Base-by-base conservation (phyloP, 1,140 invertebrate species). In the Zophobas atratus region DNA sequence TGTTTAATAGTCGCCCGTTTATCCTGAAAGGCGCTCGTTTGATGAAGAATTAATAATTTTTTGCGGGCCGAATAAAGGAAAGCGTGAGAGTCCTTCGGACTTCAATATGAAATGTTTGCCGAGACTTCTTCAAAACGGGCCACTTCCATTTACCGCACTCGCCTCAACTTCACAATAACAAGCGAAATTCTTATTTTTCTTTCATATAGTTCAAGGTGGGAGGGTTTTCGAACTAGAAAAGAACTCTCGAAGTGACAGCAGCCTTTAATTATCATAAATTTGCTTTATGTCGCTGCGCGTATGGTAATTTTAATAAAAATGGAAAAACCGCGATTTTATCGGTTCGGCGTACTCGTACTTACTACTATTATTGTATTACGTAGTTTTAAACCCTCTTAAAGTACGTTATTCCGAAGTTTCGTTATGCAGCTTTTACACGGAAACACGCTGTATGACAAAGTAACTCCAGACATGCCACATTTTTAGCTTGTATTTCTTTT, bases 371-470 rank as follows among this genome's bases (percentile, higher is more conserved):
- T 67, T 67, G 39, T 67, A 55, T 55, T 55, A 55, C 53, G 49
- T 20, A 67, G 32, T 67, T 67, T 67, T 67, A 43, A 41, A 46
- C 39, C 20, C 1, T 48, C 60, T 51, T 4, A 51, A 41, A 43
- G 38, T 67, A 43, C 39, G 43, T 67, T 67, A 67, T 67, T 67
- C 1, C 38, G 8, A 41, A 67, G 6, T 67, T 41, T 38, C 8
- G 20, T 67, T 67, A 67, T 67, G 43, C 32, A 67, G 43, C 36
- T 67, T 67, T 67, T 67, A 67, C 60, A 67, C 60, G 60, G 60
- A 67, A 67, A 67, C 60, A 67, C 43, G 60, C 41, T 67, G 60
- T 67, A 67, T 67, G 60, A 67, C 60, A 67, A 67, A 67, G 60
- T 67, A 67, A 43, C 38, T 67, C 43, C 43, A 67, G 60, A 67